These are phyloP conservation scores for Lepus timidus DNA, from an alignment of 2,113 vertebrate genomes.

Conservation along the genomic window DNA sequence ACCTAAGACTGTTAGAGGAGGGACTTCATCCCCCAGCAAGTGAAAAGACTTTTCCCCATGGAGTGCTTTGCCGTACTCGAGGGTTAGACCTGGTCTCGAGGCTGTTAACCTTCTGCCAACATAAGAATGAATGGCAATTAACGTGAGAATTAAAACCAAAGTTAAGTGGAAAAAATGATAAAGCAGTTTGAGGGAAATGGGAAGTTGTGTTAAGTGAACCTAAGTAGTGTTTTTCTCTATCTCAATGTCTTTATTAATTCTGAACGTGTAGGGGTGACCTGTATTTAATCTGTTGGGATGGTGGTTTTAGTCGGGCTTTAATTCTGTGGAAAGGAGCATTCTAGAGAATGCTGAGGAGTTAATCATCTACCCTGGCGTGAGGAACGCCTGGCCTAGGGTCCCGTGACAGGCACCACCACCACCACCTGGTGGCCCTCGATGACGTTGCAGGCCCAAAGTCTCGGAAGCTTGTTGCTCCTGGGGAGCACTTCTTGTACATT, in stretches of 20 bases:
- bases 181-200: slow-evolving; percentile 40
- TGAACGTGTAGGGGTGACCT: background rate
- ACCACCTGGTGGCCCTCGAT: slow-evolving; percentile 62
- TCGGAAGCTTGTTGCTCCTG: background rate
- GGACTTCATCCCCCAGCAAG: slow-evolving; percentile 48
- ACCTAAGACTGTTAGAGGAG: slow-evolving; percentile 29
- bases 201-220: slow-evolving; percentile 25
- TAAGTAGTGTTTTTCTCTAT: slow-evolving; percentile 29
- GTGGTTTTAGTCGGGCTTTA: background rate
- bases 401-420: slow-evolving; percentile 42
- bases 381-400: background rate
- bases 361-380: background rate
- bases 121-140: background rate
- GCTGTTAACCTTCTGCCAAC: slow-evolving; percentile 20
- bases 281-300: background rate
- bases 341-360: background rate
- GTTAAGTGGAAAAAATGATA: slow-evolving; percentile 67
- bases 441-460: background rate
- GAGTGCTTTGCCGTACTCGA: slow-evolving; percentile 20
- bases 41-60: slow-evolving; percentile 36
- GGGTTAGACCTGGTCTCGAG: slow-evolving; percentile 47
- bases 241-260: slow-evolving; percentile 8
- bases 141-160: slow-evolving; percentile 51
- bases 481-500: background rate
- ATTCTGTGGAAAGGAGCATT: background rate